Base-by-base conservation (phyloP, 2,888 invertebrate genomes). In the Helleia helle region DNA sequence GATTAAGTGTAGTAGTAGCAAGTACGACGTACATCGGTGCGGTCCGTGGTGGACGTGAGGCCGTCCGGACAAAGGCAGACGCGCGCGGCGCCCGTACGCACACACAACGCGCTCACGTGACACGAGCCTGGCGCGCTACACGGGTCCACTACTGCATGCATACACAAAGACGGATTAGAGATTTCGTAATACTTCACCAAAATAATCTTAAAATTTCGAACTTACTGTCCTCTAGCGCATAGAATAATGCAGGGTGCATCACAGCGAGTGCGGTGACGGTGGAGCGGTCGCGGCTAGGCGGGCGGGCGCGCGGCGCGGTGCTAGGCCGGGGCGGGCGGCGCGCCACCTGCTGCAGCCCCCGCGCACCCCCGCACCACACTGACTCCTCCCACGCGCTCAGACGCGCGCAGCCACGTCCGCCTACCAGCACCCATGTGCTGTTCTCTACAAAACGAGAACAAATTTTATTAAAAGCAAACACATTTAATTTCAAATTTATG, bases 91-190 rank as follows among this genome's bases (percentile, higher is more conserved):
- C 70, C 69, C 43, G 86, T 69, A 43, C 86, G 76, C 56, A 88
- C 73, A 63, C 88, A 88, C 51, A 93, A 85, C 26, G 91, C 90
- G 46, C 87, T 87, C 36, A 75, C 59, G 56, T 88, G 86, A 67
- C 93, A 93, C 34, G 61, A 55, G 7, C 46, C 38, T 11, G 40
- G 6, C 18, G 51, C 55, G 62, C n/a, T n/a, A n/a, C 93, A 93
- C 9, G 89, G 88, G 69, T 90, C 88, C 37, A 67, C 67, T 29
- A 74, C 84, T 54, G 47, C 15, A 15, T 11, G 13, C 1, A 25
- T 24, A 7, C 1, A 11, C 15, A 22, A 22, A 22, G n/a, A 7
- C 22, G 22, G 1, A 22, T 22, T 22, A 3, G 22, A 22, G 11
- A 9, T 6, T 9, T 5, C 3, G 13, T 37, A 2, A 11, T 7